Conservation (phyloP, 2,888 invertebrate genomes). For the Clivina fossor region DNA sequence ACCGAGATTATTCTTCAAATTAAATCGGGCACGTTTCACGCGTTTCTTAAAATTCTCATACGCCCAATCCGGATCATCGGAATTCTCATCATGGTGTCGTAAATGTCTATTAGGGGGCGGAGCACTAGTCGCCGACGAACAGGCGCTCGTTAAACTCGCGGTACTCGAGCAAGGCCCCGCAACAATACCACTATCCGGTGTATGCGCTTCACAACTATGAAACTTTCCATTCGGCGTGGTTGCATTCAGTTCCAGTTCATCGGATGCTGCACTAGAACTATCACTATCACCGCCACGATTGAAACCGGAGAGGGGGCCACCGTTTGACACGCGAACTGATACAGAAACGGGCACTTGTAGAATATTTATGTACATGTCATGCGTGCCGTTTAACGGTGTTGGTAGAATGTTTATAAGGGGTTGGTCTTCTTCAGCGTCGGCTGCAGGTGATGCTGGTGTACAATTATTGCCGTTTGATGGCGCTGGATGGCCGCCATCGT, state of each 20-base stretch:
- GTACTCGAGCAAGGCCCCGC: slow-evolving; percentile 53
- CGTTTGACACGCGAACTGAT: slow-evolving; percentile 49
- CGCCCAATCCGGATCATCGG: slow-evolving; percentile 54
- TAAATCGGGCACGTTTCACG: slow-evolving; percentile 63
- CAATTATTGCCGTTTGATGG: slow-evolving; percentile 46
- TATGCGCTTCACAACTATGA: slow-evolving; percentile 36
- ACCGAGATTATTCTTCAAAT: slow-evolving; percentile 63
- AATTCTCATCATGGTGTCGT: slow-evolving; percentile 43
- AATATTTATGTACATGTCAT: slow-evolving; percentile 51
- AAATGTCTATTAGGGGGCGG: slow-evolving; percentile 32
- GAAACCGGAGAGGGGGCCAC: neutral
- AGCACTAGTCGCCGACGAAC: slow-evolving; percentile 18
- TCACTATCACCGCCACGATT: slow-evolving; percentile 54
- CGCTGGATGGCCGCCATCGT: slow-evolving; percentile 61
- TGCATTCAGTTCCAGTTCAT: neutral
- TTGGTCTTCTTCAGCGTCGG: slow-evolving; percentile 42
- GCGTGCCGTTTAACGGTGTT: slow-evolving; percentile 61
- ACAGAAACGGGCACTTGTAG: slow-evolving; percentile 45
- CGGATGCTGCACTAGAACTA: slow-evolving; percentile 52
- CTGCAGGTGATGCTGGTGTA: slow-evolving; percentile 22
- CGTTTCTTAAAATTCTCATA: slow-evolving; percentile 60
- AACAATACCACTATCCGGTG: slow-evolving; percentile 55
- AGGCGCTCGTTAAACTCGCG: slow-evolving; percentile 41
- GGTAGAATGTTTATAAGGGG: slow-evolving; percentile 61
- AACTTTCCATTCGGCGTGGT: slow-evolving; percentile 36